These are phyloP conservation scores for Natrix natrix DNA, from an alignment of 2,797 vertebrate species.

Conservation along the genomic window DNA sequence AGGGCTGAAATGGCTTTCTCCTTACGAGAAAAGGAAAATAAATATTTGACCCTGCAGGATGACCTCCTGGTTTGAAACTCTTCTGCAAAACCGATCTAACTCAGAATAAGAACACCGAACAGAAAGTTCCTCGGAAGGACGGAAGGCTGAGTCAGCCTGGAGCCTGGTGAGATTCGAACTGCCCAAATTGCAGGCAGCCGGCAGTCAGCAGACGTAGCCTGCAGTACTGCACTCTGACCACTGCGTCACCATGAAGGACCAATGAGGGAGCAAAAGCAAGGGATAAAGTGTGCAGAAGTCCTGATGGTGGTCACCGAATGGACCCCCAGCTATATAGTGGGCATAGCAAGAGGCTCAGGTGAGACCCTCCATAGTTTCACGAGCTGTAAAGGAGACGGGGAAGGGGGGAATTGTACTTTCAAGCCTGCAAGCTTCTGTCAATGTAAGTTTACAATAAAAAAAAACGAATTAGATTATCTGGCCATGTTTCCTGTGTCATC, in stretches of 20 bases:
- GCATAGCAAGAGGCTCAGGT: no score
- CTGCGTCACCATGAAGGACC: slow-evolving; percentile 17
- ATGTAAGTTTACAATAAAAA: not conserved
- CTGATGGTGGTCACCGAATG: not conserved
- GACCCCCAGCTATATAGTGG: not conserved
- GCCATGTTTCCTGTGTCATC: not conserved
- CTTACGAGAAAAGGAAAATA: not conserved
- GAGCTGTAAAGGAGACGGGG: not conserved
- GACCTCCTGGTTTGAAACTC: fast-evolving
- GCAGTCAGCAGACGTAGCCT: no score
- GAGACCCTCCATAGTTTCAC: not conserved
- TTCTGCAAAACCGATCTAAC: not conserved
- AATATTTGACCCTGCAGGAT: not conserved
- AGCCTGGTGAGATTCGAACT: no score
- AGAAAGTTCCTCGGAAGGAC: not conserved
- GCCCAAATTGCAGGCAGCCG: no score
- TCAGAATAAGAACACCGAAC: not conserved
- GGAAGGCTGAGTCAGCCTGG: no score
- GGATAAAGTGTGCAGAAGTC: slow-evolving; percentile 28
- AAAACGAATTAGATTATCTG: not conserved
- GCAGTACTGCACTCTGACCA: no score
- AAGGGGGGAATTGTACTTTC: no score
- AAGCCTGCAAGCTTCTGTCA: not conserved
- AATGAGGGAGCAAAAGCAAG: slow-evolving; percentile 18
- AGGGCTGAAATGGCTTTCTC: not conserved